Evolutionary conservation across 2,113 vertebrate genomes (phyloP).

Genomic region (Morone saxatilis): DNA sequence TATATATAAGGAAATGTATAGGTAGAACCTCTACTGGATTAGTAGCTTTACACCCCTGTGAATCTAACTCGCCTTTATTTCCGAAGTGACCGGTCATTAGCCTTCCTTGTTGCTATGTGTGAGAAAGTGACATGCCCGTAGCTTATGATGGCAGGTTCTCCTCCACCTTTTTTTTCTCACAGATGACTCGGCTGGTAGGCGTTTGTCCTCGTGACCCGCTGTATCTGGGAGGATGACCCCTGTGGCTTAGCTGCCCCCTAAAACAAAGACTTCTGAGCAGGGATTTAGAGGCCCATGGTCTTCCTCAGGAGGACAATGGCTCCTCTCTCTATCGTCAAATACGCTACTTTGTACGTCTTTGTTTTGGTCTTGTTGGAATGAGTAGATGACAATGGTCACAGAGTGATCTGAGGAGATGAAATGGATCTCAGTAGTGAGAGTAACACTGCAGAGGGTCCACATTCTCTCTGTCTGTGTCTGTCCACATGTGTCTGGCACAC

Average conservation of each 20-base stretch:
- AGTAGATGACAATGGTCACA: background rate
- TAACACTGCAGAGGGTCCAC: background rate
- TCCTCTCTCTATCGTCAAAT: constrained; percentile 45
- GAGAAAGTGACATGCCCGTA: background rate
- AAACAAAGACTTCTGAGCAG: constrained; percentile 57
- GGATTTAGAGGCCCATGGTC: constrained; percentile 42
- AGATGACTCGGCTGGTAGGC: constrained; percentile 59
- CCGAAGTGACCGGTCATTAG: background rate
- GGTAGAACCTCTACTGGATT: background rate
- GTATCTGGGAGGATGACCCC: constrained; percentile 64
- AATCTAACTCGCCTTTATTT: background rate
- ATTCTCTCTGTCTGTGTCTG: background rate
- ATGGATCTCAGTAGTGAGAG: background rate
- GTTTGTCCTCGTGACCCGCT: constrained; percentile 70
- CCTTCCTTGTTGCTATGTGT: background rate
- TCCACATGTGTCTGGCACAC: background rate
- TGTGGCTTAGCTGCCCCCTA: constrained; percentile 54
- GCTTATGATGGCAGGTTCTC: background rate
- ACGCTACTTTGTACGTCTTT: constrained; percentile 67
- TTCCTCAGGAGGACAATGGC: constrained; percentile 22
- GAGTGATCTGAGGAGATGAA: constrained; percentile 22
- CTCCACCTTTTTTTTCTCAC: background rate
- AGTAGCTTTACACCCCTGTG: background rate
- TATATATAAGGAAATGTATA: background rate
- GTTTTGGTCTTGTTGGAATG: constrained; percentile 60